phyloP scores from a whole-genome alignment of 1,140 invertebrate species.

The Megathymus violae region DNA sequence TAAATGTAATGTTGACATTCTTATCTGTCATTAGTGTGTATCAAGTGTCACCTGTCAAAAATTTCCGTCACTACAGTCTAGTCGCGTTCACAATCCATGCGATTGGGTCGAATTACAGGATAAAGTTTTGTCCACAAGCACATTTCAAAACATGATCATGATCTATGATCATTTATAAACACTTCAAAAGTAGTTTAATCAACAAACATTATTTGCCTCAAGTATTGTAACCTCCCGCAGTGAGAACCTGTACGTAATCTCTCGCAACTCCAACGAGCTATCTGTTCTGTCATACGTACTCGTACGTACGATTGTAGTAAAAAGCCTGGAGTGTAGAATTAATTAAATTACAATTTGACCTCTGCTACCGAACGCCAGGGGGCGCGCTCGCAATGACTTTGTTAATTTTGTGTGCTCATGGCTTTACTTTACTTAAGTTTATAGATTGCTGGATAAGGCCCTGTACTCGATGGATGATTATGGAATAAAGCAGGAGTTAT shows the following conservation, averaged over 20 bases:
- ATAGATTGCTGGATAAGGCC: background rate
- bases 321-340: conserved; percentile 47
- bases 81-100: no score
- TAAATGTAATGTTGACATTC: no score
- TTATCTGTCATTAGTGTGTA: no score
- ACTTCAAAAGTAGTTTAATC: conserved; percentile 2
- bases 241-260: background rate
- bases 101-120: no score
- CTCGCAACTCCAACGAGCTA: conserved; percentile 18
- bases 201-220: background rate
- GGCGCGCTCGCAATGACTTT: conserved; percentile 38
- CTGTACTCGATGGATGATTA: no score
- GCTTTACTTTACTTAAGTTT: background rate
- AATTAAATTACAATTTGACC: conserved; percentile 78
- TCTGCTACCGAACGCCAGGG: conserved; percentile 62
- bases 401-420: conserved; percentile 58
- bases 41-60: no score
- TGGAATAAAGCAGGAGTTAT: no score
- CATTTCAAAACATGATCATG: no score
- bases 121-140: no score
- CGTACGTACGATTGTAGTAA: conserved; percentile 15
- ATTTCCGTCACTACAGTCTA: no score
- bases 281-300: conserved; percentile 12
- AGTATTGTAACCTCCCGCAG: conserved; percentile 3
- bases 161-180: conserved; percentile 19